Evolutionary conservation across 2,113 vertebrate species (phyloP).

Genomic region (Phyllostomus hastatus): DNA sequence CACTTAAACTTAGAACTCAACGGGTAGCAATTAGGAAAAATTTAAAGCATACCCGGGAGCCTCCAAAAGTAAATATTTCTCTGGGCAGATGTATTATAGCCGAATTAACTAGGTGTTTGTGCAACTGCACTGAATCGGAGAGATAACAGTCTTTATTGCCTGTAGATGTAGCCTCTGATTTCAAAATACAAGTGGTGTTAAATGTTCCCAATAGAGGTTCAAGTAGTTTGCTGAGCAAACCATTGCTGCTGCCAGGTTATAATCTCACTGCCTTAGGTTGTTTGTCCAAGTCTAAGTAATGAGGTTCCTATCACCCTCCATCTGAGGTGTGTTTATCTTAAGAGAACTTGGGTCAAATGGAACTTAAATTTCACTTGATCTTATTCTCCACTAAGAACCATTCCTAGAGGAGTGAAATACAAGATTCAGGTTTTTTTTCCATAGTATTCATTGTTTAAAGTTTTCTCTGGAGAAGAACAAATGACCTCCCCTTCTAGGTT

Average conservation of each 20-base stretch:
- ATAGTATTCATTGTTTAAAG: slow-evolving; percentile 73
- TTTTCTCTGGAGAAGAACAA: slow-evolving; percentile 43
- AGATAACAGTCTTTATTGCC: slow-evolving; percentile 79
- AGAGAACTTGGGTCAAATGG: slow-evolving; percentile 76
- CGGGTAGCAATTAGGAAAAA: slow-evolving; percentile 64
- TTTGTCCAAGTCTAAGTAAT: slow-evolving; percentile 78
- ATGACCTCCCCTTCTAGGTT: neutral
- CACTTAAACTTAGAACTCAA: slow-evolving; percentile 49
- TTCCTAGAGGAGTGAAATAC: slow-evolving; percentile 64
- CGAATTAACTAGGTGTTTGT: slow-evolving; percentile 79
- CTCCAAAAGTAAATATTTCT: slow-evolving; percentile 80
- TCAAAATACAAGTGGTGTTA: slow-evolving; percentile 78
- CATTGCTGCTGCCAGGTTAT: slow-evolving; percentile 64
- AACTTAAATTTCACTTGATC: slow-evolving; percentile 78
- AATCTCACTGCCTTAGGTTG: slow-evolving; percentile 62
- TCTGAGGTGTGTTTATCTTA: slow-evolving; percentile 71
- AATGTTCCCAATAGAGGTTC: slow-evolving; percentile 67
- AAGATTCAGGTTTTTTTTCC: slow-evolving; percentile 59
- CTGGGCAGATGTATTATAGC: slow-evolving; percentile 80
- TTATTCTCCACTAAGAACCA: slow-evolving; percentile 67
- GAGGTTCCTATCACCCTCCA: slow-evolving; percentile 74
- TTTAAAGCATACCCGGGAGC: slow-evolving; percentile 72
- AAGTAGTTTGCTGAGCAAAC: slow-evolving; percentile 75
- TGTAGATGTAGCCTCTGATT: slow-evolving; percentile 81
- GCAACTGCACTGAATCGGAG: slow-evolving; percentile 79